Conservation (phyloP, 2,888 invertebrate genomes). For the Hypsopygia costalis region DNA sequence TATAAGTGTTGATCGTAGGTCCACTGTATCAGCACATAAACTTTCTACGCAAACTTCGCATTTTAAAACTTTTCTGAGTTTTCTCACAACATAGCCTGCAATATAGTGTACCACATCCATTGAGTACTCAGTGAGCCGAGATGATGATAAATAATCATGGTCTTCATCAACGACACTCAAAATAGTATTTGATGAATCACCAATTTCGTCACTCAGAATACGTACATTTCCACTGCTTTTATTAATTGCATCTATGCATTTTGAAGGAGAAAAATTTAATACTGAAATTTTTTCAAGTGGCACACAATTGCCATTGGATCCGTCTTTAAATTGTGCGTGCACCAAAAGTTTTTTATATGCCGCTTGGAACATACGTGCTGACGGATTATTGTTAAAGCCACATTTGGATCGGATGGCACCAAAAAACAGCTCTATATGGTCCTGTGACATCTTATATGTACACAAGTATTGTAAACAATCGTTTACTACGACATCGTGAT, state of each 20-base stretch:
- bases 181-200: neutral
- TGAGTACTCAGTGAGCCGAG: conserved; percentile 3
- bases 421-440: too few relatives aligned
- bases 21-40: too few relatives aligned
- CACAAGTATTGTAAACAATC: conserved; percentile 7
- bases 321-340: conserved; percentile 15
- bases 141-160: conserved; percentile 2
- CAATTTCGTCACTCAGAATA: neutral
- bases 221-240: conserved; percentile 1
- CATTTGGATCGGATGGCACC: conserved; percentile 12
- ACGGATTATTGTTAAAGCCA: conserved; percentile 16
- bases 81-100: conserved; percentile 7
- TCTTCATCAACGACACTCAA: neutral
- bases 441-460: too few relatives aligned
- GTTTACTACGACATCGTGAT: neutral
- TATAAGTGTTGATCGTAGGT: too few relatives aligned
- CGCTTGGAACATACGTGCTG: conserved; percentile 12
- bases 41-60: too few relatives aligned
- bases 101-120: conserved; percentile 8
- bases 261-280: conserved; percentile 7
- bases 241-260: conserved; percentile 3
- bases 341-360: conserved; percentile 14
- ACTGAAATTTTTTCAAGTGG: conserved; percentile 11
- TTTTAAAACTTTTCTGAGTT: neutral
- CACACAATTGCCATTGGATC: conserved; percentile 11